phyloP scores from a whole-genome alignment of 2,113 vertebrate species.

The Talpa occidentalis region DNA sequence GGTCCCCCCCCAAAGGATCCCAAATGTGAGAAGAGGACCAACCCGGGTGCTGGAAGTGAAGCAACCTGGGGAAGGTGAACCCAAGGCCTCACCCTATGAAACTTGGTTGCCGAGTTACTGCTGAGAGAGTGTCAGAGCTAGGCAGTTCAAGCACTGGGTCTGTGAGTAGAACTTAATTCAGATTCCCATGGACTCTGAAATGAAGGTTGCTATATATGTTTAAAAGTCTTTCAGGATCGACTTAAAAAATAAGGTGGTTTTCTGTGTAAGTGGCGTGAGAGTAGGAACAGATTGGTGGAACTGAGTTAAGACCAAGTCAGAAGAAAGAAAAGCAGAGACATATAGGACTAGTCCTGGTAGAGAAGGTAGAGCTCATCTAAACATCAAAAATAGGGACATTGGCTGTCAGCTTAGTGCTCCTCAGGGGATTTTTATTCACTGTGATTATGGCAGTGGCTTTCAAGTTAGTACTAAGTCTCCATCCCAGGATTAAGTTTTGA shows the following conservation, averaged over 20 bases:
- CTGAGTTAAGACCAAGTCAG: neutral
- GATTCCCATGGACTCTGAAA: neutral
- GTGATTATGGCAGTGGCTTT: neutral
- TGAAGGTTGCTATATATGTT: neutral
- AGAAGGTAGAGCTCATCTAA: neutral
- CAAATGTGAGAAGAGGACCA: neutral
- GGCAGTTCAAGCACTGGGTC: too few species aligned
- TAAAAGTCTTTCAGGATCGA: neutral
- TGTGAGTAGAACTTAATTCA: neutral
- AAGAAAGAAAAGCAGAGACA: neutral
- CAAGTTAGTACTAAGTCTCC: neutral
- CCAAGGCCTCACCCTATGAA: neutral
- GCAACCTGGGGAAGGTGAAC: neutral
- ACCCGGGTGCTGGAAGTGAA: neutral
- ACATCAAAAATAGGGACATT: neutral
- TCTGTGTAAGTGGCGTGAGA: neutral
- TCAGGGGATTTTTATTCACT: neutral
- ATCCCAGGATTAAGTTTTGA: neutral
- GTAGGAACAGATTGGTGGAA: neutral
- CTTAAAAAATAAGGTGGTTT: neutral
- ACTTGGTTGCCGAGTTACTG: neutral
- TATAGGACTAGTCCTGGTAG: neutral
- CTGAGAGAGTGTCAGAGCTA: neutral
- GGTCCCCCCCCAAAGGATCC: neutral
- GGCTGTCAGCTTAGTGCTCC: neutral